Base-by-base conservation (phyloP, 2,888 invertebrate genomes). In the Candidula unifasciata region DNA sequence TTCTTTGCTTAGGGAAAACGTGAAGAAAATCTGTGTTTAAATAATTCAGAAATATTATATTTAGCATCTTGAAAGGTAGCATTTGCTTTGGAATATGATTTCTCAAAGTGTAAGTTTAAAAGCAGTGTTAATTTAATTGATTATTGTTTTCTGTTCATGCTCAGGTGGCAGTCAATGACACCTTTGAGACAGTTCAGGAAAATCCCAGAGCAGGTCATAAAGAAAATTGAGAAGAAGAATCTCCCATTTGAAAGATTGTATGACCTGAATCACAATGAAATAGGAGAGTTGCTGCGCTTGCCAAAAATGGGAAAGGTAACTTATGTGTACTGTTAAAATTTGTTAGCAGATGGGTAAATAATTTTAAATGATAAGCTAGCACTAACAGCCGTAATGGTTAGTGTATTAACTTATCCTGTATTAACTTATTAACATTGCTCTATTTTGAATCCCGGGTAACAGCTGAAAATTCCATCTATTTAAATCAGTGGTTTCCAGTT, bases 101-200 rank as follows among this genome's bases (percentile, higher is more conserved):
- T n/a, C n/a, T n/a, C n/a, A n/a, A 44, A 60, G 21, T 60, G 8
- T 0, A 60, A 60, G 21, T 60, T 21, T 1, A 18, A 18, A 1
- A 16, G 57, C 57, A 54, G 57, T 54, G 21, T n/a, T 24, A 5
- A 24, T 60, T 60, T 18, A 60, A 13, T 60, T 21, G 21, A 24
- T 6, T n/a, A 18, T n/a, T 60, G 18, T 24, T 60, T 60, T 60
- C 60, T n/a, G 21, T 13, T 54, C 16, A 54, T 24, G 16, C 80
- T 21, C 84, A 93, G 93, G 93, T 99, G 99, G 99, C 99, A 99
- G 94, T 98, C 98, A 0, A 98, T 99, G 98, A 98, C 98, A 2
- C 99, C 99, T 1, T 94, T 99, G 24, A 94, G 99, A 24, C 99
- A 99, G 93, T 99, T 99, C 92, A 96, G 97, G 88, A 99, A 98